Base-by-base conservation (phyloP, 1,140 invertebrate species). In the Magallana gigas region DNA sequence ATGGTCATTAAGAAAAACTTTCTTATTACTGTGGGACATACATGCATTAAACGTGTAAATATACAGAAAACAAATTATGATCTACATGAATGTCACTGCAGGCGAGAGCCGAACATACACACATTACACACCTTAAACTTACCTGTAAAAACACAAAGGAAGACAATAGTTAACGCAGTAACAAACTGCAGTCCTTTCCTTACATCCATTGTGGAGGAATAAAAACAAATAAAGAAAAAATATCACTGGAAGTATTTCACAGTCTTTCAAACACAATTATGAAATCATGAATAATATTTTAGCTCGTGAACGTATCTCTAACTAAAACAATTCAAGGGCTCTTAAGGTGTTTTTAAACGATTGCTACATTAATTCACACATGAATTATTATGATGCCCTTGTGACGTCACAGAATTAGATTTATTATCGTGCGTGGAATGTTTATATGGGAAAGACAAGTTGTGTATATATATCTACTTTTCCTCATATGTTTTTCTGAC, bases 371-470 rank as follows among this genome's bases (percentile, higher is more conserved):
- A 76, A 29, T 76, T 76, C 68, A 76, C 68, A 76, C 29, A 29
- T 76, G 29, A 76, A 76, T 76, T 76, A 76, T 29, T 29, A 76
- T 76, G 23, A 76, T 76, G 68, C 23, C 23, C 6, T 29, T 76
- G 18, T 76, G 68, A 76, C 68, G 68, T 76, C 68, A 76, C 68
- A 23, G 11, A 64, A 76, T 76, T 36, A 76, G 8, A 76, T 76
- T 76, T 76, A 76, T 76, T 29, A 29, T 76, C 68, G 23, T 36
- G 7, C 23, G 18, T 12, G 23, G 68, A 76, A 76, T 76, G 68
- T 29, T 29, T 29, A 76, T 76, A 76, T 12, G 68, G 23, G 23
- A 76, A 76, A 29, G 68, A 36, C 68, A 76, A 12, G 36, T 12
- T 76, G 23, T 71, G 36, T 62, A 76, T 29, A 48, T 48, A 4